These are phyloP conservation scores for Bombus vancouverensis DNA, from an alignment of 1,140 invertebrate genomes.

Conservation along the genomic window DNA sequence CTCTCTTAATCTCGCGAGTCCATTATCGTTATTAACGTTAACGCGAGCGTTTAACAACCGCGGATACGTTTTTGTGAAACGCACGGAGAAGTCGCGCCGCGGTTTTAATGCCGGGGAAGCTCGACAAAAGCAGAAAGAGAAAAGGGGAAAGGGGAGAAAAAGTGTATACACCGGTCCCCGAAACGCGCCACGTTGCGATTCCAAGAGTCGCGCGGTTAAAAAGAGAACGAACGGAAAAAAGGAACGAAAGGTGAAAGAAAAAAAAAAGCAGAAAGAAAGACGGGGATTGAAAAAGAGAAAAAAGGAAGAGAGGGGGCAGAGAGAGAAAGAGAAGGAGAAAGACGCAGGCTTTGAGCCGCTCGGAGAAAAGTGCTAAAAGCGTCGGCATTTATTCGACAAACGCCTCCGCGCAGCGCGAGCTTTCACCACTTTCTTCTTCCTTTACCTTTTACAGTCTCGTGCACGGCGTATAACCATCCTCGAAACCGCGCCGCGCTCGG, in stretches of 20 bases:
- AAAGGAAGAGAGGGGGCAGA: not conserved
- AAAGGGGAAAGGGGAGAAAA: constrained; percentile 28
- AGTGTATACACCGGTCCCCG: constrained; percentile 24
- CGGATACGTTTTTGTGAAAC: constrained; percentile 53
- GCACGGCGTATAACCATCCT: constrained; percentile 15
- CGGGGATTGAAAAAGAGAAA: not conserved
- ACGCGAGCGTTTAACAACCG: constrained; percentile 59
- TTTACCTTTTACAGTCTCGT: constrained; percentile 34
- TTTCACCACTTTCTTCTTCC: constrained; percentile 50
- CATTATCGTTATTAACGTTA: constrained; percentile 70
- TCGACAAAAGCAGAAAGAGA: constrained; percentile 9
- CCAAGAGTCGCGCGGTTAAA: constrained; percentile 44
- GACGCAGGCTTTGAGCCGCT: constrained; percentile 55
- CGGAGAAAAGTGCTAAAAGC: constrained; percentile 64
- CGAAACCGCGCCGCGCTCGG: constrained; percentile 15
- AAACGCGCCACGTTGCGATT: constrained; percentile 42
- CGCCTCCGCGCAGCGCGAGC: constrained; percentile 49
- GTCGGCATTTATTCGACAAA: constrained; percentile 66
- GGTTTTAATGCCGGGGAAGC: constrained; percentile 57
- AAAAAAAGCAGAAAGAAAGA: constrained; percentile 4
- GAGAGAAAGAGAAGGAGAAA: constrained; percentile 1
- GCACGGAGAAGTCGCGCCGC: constrained; percentile 17
- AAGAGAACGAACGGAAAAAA: constrained; percentile 4
- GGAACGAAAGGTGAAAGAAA: not conserved
- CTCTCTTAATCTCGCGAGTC: constrained; percentile 47